Evolutionary conservation across 2,113 vertebrate species (phyloP), one percentile per base, ranked within the genome.

Genomic region (Anarrhichthys ocellatus): DNA sequence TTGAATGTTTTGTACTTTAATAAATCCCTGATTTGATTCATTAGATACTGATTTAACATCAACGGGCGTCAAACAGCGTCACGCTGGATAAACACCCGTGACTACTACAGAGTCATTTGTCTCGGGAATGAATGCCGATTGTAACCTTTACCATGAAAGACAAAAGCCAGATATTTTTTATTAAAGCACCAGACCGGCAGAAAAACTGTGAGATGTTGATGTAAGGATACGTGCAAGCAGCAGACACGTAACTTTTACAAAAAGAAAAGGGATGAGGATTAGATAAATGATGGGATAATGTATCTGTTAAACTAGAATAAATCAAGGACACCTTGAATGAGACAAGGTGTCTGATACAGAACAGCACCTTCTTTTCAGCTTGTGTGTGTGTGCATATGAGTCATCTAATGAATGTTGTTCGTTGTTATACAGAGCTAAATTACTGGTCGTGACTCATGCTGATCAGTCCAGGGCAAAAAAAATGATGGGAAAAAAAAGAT

Each of bases 351-450:
- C 22, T 65, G 59, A 72, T 29, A 24, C 27, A 63, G 38, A 29
- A 73, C 50, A 42, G 13, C 5, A 20, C 6, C 4, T 22, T 42
- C 36, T 69, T 10, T 40, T 58, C 8, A 70, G 32, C 50, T 17
- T 40, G 32, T 10, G 48, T 59, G 62, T 74, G 29, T 27, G 62
- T 54, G 61, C 11, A 46, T 56, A 38, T 79, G 83, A 74, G 54
- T 87, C 86, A 88, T 74, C 56, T 56, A 64, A 82, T 75, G 20
- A 65, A 73, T 52, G 64, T 32, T 68, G 64, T 62, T 54, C 24
- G 29, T 78, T 40, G 29, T 72, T 58, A 68, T 54, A 42, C 18
- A 40, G 56, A 29, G 6, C 54, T 75, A 84, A 84, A 76, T 78
- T 61, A 75, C 42, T 63, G 73, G 68, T 73, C 9, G 61, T 89